Percentiles rank a stretch among this genome's conserved stretches.
Conservation (phyloP, 2,797 vertebrate species). For the Channa striata region DNA sequence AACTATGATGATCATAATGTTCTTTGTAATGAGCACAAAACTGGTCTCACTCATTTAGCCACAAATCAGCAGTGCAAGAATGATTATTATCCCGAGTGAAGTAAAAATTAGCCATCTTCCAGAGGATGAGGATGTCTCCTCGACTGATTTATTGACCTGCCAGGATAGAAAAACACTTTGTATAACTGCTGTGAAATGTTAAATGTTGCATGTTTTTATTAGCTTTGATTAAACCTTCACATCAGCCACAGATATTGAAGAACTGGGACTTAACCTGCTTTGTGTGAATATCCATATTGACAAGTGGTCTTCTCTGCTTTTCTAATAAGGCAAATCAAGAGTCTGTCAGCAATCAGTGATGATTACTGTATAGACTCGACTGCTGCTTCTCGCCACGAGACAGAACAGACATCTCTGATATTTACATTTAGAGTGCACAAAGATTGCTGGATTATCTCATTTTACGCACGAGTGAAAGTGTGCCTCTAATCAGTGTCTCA, state of each 20-base stretch:
- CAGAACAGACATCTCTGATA: constrained; percentile 38
- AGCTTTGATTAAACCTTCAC: constrained; percentile 34
- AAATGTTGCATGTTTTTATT: constrained; percentile 1
- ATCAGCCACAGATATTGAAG: constrained; percentile 16
- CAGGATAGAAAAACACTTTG: neutral
- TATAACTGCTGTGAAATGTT: neutral
- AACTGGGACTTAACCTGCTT: constrained; percentile 29
- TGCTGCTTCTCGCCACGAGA: constrained; percentile 41
- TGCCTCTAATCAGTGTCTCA: constrained; percentile 60
- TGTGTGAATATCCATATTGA: constrained; percentile 47
- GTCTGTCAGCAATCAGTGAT: constrained; percentile 72
- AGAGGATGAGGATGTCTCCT: neutral
- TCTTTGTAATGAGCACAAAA: too few relatives aligned
- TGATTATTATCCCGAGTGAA: too few relatives aligned
- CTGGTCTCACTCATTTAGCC: too few relatives aligned
- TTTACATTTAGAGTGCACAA: constrained; percentile 52
- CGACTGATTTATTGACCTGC: neutral
- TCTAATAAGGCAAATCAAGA: constrained; percentile 64
- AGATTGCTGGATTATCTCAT: constrained; percentile 64
- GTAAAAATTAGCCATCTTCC: neutral
- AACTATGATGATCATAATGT: too few relatives aligned
- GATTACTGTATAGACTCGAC: constrained; percentile 58
- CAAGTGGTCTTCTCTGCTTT: constrained; percentile 35
- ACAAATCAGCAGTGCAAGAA: too few relatives aligned
- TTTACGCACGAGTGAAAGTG: constrained; percentile 43